Conservation (phyloP, 1,140 invertebrate species). For the Ptiloglossa arizonensis region DNA sequence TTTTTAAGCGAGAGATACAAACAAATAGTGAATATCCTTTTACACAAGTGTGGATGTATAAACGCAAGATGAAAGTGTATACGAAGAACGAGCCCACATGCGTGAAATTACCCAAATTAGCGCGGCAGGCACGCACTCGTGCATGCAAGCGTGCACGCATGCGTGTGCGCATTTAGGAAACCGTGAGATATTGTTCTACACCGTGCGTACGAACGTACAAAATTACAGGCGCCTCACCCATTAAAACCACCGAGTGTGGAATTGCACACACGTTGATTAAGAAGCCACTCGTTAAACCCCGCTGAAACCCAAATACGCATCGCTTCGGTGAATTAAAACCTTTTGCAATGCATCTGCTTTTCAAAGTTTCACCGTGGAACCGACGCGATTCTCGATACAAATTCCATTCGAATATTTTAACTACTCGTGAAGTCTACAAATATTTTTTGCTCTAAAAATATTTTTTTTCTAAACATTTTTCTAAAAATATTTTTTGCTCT, state of each 20-base stretch:
- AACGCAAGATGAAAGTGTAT: constrained; percentile 15
- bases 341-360: background rate
- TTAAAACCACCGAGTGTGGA: constrained; percentile 3
- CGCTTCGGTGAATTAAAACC: background rate
- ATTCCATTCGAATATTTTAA: too few relatives aligned
- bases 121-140: background rate
- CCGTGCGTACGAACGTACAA: too few relatives aligned
- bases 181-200: constrained; percentile 24
- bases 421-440: too few relatives aligned
- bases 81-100: background rate
- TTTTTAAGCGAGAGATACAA: background rate
- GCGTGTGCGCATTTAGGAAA: constrained; percentile 1
- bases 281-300: background rate
- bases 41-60: background rate
- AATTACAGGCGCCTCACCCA: constrained; percentile 4
- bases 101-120: constrained; percentile 33
- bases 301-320: background rate
- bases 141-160: background rate
- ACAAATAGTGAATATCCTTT: background rate
- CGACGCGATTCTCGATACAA: too few relatives aligned
- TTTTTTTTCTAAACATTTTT: too few relatives aligned
- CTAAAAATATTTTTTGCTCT: too few relatives aligned
- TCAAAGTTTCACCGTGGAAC: background rate
- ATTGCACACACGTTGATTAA: constrained; percentile 13
- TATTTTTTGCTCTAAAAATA: too few relatives aligned